Base-by-base conservation (phyloP, 1,140 invertebrate species). In the Zaprionus gabonicus region DNA sequence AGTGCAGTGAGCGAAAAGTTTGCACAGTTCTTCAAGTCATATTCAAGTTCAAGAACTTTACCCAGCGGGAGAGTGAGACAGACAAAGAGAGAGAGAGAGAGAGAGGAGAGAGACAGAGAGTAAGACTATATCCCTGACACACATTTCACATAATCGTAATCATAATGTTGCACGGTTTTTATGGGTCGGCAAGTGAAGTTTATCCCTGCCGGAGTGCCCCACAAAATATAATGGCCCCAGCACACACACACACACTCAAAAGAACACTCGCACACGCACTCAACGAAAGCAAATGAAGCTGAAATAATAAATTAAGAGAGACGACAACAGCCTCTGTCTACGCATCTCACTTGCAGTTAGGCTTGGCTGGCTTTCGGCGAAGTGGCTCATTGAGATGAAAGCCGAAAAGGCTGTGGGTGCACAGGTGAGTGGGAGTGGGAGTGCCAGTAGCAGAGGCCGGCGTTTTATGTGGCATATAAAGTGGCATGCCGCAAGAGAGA, bases 281-380 rank as follows among this genome's bases (percentile, higher is more conserved):
- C 41, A 69, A 9, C 34, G 25, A 57, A 27, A 60, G 36, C 55
- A 88, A 88, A 87, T 90, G 78, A 88, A 81, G 77, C 78, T 81
- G 78, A 76, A 80, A 88, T 90, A 86, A 90, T 88, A 88, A 88
- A 88, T 88, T 84, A 88, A 84, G 85, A 83, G 74, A 71, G 71
- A 78, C 36, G 70, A 71, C 49, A 60, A 62, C 20, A 38, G 23
- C 34, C 38, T 15, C 27, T 41, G 57, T 70, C 58, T 70, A 41
- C 31, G 67, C 67, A 81, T 64, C 74, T 80, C 69, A 78, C 66
- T 68, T 71, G 77, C 80, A 88, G 44, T 63, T 25, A 13, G 17
- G 28, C 44, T 44, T 10, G 9, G 27, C 51, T 46, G 15, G 34
- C 51, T 46, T 10, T 46, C 34, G 41, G 15, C 58, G 78, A 56